Evolutionary conservation across 2,113 vertebrate genomes (phyloP), one percentile per base, ranked within the genome.

Genomic region (Halichoeres trimaculatus): DNA sequence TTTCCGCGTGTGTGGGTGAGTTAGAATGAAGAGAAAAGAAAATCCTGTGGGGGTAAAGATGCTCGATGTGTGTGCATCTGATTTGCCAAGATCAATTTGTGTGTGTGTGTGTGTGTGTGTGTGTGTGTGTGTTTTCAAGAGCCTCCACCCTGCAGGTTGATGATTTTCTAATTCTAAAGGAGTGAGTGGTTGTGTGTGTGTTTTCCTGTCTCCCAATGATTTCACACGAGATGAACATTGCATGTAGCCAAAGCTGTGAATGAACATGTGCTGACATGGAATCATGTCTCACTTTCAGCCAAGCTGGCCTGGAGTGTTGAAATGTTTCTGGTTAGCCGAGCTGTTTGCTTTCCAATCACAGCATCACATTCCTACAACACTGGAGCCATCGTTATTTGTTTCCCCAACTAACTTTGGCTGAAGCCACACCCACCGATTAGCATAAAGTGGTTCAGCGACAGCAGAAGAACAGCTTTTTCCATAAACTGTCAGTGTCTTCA

Each of bases 241-340:
- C 40, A 57, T 26, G 26, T 17, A 10, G 12, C 8, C 9, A 5
- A 17, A 16, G 55, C 41, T 23, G 69, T 8, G 5, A 10, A 13
- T 64, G 81, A 73, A 62, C 53, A 43, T 54, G 45, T 80, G 76
- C 20, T 63, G 78, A 63, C 34, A 43, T 13, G 11, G 20, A 7
- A 7, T 69, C 55, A 57, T 68, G 83, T 67, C 65, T 81, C 19
- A 9, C 45, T 59, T 47, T 68, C 50, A 3, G 47, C 66, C 9
- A 20, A 52, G 24, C 20, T 51, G 58, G 47, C 56, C 20, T 36
- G 24, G 22, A 52, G 51, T 19, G 34, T 63, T 70, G 17, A 34
- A 30, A 84, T 68, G 2, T 64, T 40, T 54, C 11, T 10, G 36
- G 47, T 40, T 23, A 51, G 13, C 41, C 4, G 41, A 43, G 13